These are phyloP conservation scores for Molanna angustata DNA, from an alignment of 2,888 invertebrate genomes.

Conservation along the genomic window DNA sequence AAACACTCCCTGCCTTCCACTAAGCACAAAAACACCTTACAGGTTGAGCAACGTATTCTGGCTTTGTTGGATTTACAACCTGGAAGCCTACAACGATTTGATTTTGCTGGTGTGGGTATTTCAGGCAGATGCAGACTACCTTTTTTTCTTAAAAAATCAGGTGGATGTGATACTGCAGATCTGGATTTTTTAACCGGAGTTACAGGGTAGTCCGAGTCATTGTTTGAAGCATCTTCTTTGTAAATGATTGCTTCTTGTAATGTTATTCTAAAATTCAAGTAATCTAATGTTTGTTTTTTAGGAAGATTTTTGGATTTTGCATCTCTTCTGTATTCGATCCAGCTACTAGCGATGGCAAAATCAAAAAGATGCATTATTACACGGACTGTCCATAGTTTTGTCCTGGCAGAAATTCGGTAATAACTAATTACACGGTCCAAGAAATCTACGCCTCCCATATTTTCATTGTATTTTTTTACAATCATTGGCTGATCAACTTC, in stretches of 20 bases:
- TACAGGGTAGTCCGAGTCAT: no score
- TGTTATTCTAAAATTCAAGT: no score
- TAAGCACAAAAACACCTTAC: not conserved
- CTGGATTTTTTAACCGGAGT: no score
- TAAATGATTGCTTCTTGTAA: no score
- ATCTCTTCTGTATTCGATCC: not conserved
- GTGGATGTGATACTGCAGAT: not conserved
- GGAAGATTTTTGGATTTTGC: not conserved
- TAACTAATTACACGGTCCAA: not conserved
- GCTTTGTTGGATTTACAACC: conserved; percentile 4
- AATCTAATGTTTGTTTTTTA: no score
- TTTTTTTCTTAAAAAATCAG: conserved; percentile 1
- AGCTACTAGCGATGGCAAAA: not conserved
- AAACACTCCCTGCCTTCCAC: not conserved
- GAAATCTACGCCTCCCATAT: conserved; percentile 2
- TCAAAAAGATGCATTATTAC: conserved; percentile 1
- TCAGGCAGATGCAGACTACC: not conserved
- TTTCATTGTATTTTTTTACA: conserved; percentile 1
- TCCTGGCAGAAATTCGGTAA: not conserved
- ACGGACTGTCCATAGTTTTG: not conserved
- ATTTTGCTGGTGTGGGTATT: conserved; percentile 1
- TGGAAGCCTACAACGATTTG: not conserved
- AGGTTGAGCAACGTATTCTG: not conserved
- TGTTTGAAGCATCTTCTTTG: no score
- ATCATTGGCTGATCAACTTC: not conserved